Evolutionary conservation across 2,113 vertebrate genomes (phyloP).

Genomic region (Eolophus roseicapilla): DNA sequence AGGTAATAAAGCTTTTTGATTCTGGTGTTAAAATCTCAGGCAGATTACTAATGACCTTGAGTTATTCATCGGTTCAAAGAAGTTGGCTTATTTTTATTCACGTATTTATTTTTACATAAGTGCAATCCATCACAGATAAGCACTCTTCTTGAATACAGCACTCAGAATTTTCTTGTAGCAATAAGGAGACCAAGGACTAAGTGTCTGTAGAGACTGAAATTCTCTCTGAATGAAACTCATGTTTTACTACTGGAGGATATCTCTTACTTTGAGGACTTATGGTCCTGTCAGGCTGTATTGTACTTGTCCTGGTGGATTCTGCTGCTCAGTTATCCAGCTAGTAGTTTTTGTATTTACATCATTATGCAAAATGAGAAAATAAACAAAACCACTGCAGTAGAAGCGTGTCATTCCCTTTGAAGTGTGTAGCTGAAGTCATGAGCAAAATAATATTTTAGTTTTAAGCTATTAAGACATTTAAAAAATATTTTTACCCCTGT

Average conservation of each 20-base stretch:
- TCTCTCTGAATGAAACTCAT: neutral
- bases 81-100: constrained; percentile 7
- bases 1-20: neutral
- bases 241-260: neutral
- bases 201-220: neutral
- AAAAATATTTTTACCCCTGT: fast-evolving
- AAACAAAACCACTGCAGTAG: neutral
- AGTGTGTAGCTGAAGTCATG: neutral
- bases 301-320: neutral
- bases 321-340: neutral
- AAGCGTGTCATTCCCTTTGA: neutral
- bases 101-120: constrained; percentile 8
- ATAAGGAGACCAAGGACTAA: neutral
- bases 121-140: neutral
- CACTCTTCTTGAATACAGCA: neutral
- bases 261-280: neutral
- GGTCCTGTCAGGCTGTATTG: neutral
- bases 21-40: neutral
- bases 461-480: neutral
- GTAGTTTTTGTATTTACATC: neutral
- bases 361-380: neutral
- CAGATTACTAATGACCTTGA: constrained; percentile 1
- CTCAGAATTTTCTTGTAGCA: neutral
- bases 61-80: neutral
- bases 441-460: neutral